Conservation (phyloP, 2,797 vertebrate genomes). For the Smutsia temminckii region DNA sequence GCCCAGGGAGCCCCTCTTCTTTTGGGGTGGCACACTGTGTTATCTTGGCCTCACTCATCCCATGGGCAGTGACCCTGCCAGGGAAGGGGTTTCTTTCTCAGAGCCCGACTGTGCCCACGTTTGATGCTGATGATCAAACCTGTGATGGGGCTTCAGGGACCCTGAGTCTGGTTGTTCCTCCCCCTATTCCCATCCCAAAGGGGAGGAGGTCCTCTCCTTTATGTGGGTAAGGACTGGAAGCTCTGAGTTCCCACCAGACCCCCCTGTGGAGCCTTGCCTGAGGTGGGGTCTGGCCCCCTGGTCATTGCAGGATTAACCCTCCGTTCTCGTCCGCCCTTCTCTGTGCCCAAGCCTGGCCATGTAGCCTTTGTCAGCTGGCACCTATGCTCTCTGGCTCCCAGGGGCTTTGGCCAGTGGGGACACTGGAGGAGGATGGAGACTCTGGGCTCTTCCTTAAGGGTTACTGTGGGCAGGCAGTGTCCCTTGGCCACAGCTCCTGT, state of each 20-base stretch:
- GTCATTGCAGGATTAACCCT: too few relatives aligned
- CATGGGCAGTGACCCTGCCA: accelerated
- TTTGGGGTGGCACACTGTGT: neutral
- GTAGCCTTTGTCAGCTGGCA: neutral
- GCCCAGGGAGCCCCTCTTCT: neutral
- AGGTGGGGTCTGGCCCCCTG: neutral
- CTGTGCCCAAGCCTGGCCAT: neutral
- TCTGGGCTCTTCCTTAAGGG: neutral
- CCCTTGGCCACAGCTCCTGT: neutral
- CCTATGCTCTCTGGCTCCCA: neutral
- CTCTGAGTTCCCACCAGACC: neutral
- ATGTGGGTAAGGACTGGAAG: neutral
- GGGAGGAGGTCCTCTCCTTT: neutral
- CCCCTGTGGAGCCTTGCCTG: neutral
- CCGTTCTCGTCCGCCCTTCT: neutral
- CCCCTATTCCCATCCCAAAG: neutral
- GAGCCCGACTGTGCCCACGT: neutral
- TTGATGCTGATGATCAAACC: accelerated
- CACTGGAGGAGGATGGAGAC: neutral
- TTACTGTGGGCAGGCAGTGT: accelerated
- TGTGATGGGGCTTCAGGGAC: neutral
- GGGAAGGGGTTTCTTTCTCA: neutral
- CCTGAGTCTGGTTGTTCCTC: neutral
- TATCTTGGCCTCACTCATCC: neutral
- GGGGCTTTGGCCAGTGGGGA: neutral